Evolutionary conservation across 2,888 invertebrate genomes (phyloP).

Genomic region (Tipula helvola): DNA sequence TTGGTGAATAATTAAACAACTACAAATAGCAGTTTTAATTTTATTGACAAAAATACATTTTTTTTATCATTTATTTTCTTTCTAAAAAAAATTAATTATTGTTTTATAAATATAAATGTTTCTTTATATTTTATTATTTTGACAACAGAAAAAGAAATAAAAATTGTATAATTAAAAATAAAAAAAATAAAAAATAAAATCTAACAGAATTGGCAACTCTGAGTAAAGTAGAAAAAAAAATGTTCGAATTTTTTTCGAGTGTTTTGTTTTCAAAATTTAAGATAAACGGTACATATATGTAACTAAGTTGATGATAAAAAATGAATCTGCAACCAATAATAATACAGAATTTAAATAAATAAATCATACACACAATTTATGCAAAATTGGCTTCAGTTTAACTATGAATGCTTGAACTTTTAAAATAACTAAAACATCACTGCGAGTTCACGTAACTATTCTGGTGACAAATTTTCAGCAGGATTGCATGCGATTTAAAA

Average conservation of each 20-base stretch:
- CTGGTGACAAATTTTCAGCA: too few species aligned
- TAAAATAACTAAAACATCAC: too few species aligned
- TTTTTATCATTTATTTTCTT: neutral
- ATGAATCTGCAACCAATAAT: neutral
- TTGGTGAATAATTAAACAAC: too few species aligned
- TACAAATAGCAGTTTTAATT: neutral
- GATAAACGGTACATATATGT: neutral
- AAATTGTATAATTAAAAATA: neutral
- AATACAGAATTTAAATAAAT: neutral
- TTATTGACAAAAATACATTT: constrained; percentile 4
- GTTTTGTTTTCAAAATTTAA: neutral
- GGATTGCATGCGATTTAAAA: too few species aligned
- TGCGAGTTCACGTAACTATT: too few species aligned
- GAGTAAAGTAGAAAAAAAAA: neutral
- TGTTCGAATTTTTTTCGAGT: neutral
- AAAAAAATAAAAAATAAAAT: neutral
- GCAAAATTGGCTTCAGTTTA: too few species aligned
- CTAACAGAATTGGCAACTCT: neutral
- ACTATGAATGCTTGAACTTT: too few species aligned
- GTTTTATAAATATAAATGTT: neutral
- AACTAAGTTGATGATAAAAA: neutral
- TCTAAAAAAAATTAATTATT: neutral
- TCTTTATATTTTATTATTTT: neutral
- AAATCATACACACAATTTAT: too few species aligned
- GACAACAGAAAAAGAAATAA: neutral